These are phyloP conservation scores for Tyria jacobaeae DNA, from an alignment of 2,888 invertebrate species.

Conservation along the genomic window DNA sequence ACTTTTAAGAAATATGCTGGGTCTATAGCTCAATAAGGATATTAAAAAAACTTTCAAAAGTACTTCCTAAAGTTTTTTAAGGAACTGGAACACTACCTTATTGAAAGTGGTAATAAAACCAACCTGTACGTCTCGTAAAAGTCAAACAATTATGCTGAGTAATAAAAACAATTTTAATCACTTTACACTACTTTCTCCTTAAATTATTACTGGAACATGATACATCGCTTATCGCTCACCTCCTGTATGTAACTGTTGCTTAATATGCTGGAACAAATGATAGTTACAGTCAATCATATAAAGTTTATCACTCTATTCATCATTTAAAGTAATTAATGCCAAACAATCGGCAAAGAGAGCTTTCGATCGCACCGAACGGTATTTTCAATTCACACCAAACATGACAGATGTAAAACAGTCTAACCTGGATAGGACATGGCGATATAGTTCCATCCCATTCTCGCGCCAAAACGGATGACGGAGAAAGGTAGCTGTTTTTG, in stretches of 20 bases:
- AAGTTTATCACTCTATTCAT: constrained; percentile 38
- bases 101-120: constrained; percentile 22
- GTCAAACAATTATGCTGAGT: constrained; percentile 23
- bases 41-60: background rate
- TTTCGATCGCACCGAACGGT: constrained; percentile 51
- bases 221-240: constrained; percentile 5
- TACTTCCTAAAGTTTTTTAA: background rate
- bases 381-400: constrained; percentile 66
- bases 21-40: too few relatives aligned
- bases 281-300: constrained; percentile 13
- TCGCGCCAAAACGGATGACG: constrained; percentile 21
- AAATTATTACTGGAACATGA: background rate
- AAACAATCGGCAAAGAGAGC: constrained; percentile 48
- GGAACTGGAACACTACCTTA: constrained; percentile 5
- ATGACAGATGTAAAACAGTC: constrained; percentile 51
- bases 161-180: constrained; percentile 27
- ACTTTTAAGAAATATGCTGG: background rate
- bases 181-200: constrained; percentile 25
- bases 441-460: constrained; percentile 27
- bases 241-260: background rate
- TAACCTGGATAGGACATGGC: constrained; percentile 15
- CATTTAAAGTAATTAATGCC: constrained; percentile 53
- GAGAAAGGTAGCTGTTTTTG: constrained; percentile 36
- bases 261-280: constrained; percentile 19
- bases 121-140: constrained; percentile 24